These are phyloP conservation scores for Paradoxurus hermaphroditus DNA, from an alignment of 2,113 vertebrate genomes.

Conservation along the genomic window DNA sequence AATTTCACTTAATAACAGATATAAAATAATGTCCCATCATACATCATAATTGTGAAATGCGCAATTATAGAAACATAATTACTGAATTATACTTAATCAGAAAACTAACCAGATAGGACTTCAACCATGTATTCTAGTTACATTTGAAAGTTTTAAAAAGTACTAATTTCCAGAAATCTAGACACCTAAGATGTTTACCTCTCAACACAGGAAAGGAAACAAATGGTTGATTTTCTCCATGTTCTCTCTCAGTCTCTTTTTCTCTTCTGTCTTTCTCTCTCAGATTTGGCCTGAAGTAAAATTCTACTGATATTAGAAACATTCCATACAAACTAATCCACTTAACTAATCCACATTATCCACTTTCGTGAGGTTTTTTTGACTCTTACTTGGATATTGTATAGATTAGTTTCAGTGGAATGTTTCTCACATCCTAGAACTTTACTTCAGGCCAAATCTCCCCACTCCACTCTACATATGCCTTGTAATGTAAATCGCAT, in stretches of 20 bases:
- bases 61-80: constrained; percentile 47
- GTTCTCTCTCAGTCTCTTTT: background rate
- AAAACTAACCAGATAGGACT: constrained; percentile 49
- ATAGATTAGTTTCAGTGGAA: background rate
- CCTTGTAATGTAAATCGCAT: background rate
- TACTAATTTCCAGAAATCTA: constrained; percentile 33
- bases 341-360: background rate
- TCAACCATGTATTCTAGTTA: constrained; percentile 21
- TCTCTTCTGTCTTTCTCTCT: constrained; percentile 21
- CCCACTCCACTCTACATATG: background rate
- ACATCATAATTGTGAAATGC: constrained; percentile 18
- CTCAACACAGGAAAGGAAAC: constrained; percentile 30
- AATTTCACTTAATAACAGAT: constrained; percentile 53
- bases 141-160: constrained; percentile 39
- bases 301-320: constrained; percentile 2
- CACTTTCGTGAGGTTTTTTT: no score
- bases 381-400: background rate
- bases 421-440: background rate
- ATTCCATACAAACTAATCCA: background rate
- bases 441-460: background rate
- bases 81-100: constrained; percentile 48
- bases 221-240: constrained; percentile 10
- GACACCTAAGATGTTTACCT: constrained; percentile 2
- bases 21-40: constrained; percentile 34
- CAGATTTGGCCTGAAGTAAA: constrained; percentile 36